phyloP scores from a whole-genome alignment of 1,140 invertebrate genomes.

The Alviniconcha marisindica region DNA sequence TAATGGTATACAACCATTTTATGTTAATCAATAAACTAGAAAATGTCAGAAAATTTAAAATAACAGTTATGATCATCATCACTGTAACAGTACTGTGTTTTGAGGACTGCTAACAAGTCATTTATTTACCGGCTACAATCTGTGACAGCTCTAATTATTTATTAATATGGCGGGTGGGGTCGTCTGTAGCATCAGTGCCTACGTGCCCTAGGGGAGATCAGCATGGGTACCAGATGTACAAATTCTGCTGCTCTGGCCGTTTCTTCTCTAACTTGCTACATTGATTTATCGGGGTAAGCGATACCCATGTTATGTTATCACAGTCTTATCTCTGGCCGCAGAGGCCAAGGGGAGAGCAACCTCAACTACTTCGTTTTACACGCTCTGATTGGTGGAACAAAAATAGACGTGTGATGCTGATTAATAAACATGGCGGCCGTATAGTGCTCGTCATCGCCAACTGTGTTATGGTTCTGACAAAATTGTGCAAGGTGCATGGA shows the following conservation, averaged over 20 bases:
- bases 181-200: neutral
- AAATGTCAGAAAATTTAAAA: too few species aligned
- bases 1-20: too few species aligned
- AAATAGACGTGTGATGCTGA: slow-evolving; percentile 41
- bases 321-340: slow-evolving; percentile 16
- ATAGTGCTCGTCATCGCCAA: slow-evolving; percentile 27
- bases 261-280: neutral
- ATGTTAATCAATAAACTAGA: too few species aligned
- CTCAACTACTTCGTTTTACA: slow-evolving; percentile 9
- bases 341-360: slow-evolving; percentile 31
- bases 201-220: neutral
- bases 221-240: neutral
- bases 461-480: slow-evolving; percentile 30
- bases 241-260: neutral
- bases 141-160: too few species aligned
- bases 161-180: too few species aligned
- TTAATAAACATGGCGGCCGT: slow-evolving; percentile 42
- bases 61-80: too few species aligned
- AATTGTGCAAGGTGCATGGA: slow-evolving; percentile 31
- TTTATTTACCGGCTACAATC: too few species aligned
- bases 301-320: slow-evolving; percentile 7
- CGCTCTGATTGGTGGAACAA: slow-evolving; percentile 34
- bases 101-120: too few species aligned
- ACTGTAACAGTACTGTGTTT: too few species aligned
- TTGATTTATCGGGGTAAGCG: slow-evolving; percentile 24